Base-by-base conservation (phyloP, 2,888 invertebrate genomes). In the Cantharis nigra region DNA sequence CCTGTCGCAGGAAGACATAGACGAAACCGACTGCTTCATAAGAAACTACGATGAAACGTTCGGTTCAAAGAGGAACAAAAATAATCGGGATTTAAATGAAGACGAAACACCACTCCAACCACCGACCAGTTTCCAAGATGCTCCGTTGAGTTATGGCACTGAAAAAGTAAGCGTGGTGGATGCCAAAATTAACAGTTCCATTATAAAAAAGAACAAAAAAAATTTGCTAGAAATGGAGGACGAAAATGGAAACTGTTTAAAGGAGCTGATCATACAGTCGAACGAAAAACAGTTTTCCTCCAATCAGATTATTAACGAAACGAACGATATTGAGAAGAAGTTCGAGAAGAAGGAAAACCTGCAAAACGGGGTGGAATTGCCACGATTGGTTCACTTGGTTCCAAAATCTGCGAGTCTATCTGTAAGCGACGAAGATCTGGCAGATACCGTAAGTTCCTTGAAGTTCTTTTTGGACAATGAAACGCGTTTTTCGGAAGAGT, bases 331-430 rank as follows among this genome's bases (percentile, higher is more conserved):
- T 80, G 72, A 26, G 81, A 83, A 72, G 80, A 80, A 63, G 13
- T 76, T 20, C 80, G 72, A 26, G 81, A 83, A 72, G 80, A 80
- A 63, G 13, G 70, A 28, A 69, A 69, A 62, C 9, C 30, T 18
- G 33, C 23, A 63, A 13, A 63, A 20, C 9, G 75, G 11, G 9
- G 7, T 72, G 85, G 89, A 90, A 81, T 87, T 94, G 79, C 94
- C 94, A 13, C 91, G 94, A 70, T 88, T 94, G 7, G 94, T 94
- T 76, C 93, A 94, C 87, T 92, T 94, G 86, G 92, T 94, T 23
- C 93, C 94, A 10, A 94, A 94, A 85, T 89, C 90, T 70, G 89
- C 82, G 16, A 85, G 90, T 65, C 84, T 82, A 70, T 80, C 82
- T 3, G 77, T 77, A 65, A 80, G 23, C 65, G 63, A 71, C 28